Base-by-base conservation (phyloP, 1,140 invertebrate species). In the Ectropis grisescens region DNA sequence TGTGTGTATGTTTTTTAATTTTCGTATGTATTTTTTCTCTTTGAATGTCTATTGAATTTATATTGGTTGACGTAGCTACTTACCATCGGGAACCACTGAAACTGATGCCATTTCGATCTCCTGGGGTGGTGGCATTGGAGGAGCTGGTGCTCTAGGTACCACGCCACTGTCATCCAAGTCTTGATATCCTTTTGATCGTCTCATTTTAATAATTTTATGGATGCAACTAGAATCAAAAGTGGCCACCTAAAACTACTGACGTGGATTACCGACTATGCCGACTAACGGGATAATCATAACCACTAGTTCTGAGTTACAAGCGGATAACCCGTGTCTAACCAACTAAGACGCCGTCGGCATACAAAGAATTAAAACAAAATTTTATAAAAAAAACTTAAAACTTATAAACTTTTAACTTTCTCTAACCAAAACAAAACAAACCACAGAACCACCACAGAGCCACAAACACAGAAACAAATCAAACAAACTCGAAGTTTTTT, bases 101-200 rank as follows among this genome's bases (percentile, higher is more conserved):
- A 92, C 89, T 12, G 90, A 91, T 36, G 90, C 89, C 83, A 93
- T 88, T 84, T 93, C 91, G 52, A 93, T 87, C 50, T 91, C 90
- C 47, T 83, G 81, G 2, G 79, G 75, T 5, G 71, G 69, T 10
- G 74, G 76, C 66, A 83, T 71, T 6, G 68, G 57, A 2, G 57
- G 50, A 3, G 44, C 53, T 3, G 53, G 53, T 15, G 47, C 39
- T 30, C 66, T 54, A 2, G 52, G 41, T 11, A 51, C 62, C n/a
- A 45, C 58, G 2, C 41, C 67, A 55, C 58, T 72, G 27, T 83
- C 76, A 41, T 83, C 81, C 24, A 83, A 47, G 47, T 83, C 81
- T 47, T 83, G 81, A 51, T 83, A 83, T 30, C 81, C 81, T 49
- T 80, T 83, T 40, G 68, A 50, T 37, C 78, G 65, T 30, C 76